Evolutionary conservation across 1,140 invertebrate species (phyloP).

Genomic region (Carposina sasakii): DNA sequence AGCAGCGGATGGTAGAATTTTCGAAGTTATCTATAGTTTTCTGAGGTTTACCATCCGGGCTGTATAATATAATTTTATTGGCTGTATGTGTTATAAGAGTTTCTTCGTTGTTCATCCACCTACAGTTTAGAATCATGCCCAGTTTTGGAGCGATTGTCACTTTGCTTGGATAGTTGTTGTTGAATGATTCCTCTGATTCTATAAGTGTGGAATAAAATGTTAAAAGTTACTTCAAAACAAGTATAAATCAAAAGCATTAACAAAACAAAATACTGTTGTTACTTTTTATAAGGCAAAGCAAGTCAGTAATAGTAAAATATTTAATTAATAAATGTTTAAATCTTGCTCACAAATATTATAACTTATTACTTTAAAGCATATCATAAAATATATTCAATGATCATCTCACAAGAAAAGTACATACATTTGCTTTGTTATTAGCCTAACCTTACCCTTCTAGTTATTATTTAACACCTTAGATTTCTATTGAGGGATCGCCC

Average conservation of each 20-base stretch:
- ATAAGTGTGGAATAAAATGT: slow-evolving; percentile 9
- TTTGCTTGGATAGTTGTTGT: slow-evolving; percentile 41
- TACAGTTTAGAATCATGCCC: slow-evolving; percentile 42
- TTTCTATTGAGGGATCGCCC: too few species aligned
- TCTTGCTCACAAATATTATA: too few species aligned
- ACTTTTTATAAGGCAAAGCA: too few species aligned
- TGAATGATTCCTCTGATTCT: slow-evolving; percentile 49
- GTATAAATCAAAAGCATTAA: neutral
- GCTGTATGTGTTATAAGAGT: slow-evolving; percentile 46
- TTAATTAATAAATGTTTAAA: too few species aligned
- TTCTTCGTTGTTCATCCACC: slow-evolving; percentile 55
- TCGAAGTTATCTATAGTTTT: slow-evolving; percentile 39
- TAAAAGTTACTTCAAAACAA: neutral
- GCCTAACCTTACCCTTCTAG: too few species aligned
- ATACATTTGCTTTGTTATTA: too few species aligned
- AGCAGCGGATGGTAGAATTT: slow-evolving; percentile 39
- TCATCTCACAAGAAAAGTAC: too few species aligned
- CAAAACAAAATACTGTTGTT: too few species aligned
- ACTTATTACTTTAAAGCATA: too few species aligned
- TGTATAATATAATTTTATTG: slow-evolving; percentile 44
- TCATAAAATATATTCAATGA: too few species aligned
- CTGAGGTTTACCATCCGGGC: slow-evolving; percentile 30
- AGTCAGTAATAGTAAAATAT: too few species aligned
- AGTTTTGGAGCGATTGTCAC: slow-evolving; percentile 36
- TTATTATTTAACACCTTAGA: too few species aligned